Base-by-base conservation (phyloP, 64 coral and sea anemone genomes). In the Montipora efflorescens region DNA sequence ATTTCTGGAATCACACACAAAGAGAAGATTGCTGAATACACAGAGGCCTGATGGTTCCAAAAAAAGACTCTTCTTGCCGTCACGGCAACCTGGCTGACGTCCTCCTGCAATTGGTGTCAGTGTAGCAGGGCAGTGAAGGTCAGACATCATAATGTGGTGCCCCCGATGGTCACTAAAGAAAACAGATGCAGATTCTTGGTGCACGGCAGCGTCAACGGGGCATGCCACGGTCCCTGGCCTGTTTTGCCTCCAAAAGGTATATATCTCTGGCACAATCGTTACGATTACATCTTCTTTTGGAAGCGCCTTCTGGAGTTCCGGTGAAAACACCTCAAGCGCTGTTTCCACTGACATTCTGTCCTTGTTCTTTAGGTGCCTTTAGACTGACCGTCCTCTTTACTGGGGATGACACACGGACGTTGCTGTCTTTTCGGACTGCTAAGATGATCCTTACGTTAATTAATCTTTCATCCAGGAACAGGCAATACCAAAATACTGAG, bases 331-430 rank as follows among this genome's bases (percentile, higher is more conserved):
- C 47, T 95, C 88, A 12, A 91, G 45, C 2, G 89, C 88, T 10
- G 94, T 91, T 69, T 95, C 94, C 2, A 91, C 94, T n/a, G 80
- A 90, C 88, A 91, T 95, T 15, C 88, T 44, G 28, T 91, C 89
- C 73, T 87, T 95, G 15, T 91, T 95, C 16, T 91, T 90, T 59
- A 59, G 12, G 20, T 36, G 57, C 57, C 7, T 59, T 59, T 59
- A 59, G 57, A 59, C 57, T 59, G 0, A 95, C 19, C 2, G 79
- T 80, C 22, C 78, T 95, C 1, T 90, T 7, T 0, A 74, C 70
- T 25, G 90, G 87, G 0, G 71, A 59, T 59, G 57, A 59, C 1
- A 59, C 12, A 59, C 6, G 6, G 57, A 7, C 12, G 57, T 59
- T 59, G 6, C 12, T 59, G 57, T 59, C 57, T 59, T 13, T 7